Conservation (phyloP, 2,113 vertebrate genomes). For the Oostethus manadensis region DNA sequence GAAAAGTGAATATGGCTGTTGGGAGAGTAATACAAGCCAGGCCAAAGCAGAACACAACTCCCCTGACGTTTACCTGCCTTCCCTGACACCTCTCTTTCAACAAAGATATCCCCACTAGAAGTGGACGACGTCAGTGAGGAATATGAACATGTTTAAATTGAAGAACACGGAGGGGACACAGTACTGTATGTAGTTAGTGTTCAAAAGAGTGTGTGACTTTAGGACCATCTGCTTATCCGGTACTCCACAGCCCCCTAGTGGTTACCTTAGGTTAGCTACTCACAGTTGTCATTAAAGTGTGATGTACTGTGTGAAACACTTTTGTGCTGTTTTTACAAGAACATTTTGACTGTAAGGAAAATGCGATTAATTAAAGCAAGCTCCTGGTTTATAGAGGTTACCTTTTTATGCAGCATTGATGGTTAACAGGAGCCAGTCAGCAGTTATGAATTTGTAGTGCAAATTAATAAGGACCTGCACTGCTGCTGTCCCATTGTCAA, state of each 20-base stretch:
- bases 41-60: constrained; percentile 67
- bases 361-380: not conserved
- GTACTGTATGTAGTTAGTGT: not conserved
- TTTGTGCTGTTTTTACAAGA: not conserved
- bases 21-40: constrained; percentile 62
- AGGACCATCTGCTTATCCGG: constrained; percentile 9
- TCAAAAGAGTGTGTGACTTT: not conserved
- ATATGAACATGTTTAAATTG: constrained; percentile 9
- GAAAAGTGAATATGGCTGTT: constrained; percentile 59
- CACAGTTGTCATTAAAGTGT: constrained; percentile 16
- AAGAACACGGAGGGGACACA: no score
- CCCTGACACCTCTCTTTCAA: constrained; percentile 33
- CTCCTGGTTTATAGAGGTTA: not conserved
- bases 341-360: not conserved
- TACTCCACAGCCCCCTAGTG: constrained; percentile 63
- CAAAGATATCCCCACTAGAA: constrained; percentile 40
- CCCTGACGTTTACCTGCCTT: constrained; percentile 54
- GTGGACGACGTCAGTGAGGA: constrained; percentile 16
- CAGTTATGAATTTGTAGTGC: not conserved
- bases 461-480: no score
- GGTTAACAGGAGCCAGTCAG: not conserved
- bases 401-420: not conserved
- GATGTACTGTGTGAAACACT: constrained; percentile 7
- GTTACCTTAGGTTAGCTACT: constrained; percentile 19
- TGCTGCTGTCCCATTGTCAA: no score